Evolutionary conservation across 2,113 vertebrate species (phyloP).

Genomic region (Chamaea fasciata): DNA sequence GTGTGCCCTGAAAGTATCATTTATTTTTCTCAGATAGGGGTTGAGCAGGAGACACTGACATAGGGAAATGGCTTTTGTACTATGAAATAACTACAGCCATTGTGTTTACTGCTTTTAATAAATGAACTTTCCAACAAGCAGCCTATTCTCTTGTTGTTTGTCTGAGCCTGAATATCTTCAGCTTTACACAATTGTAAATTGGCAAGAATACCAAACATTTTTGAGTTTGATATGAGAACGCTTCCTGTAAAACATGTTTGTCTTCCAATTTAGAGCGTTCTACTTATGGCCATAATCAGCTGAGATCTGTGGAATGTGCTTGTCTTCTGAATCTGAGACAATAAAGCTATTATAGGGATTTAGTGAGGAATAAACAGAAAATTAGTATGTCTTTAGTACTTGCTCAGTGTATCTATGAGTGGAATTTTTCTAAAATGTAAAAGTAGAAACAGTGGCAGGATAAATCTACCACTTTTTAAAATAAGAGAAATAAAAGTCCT

Average conservation of each 20-base stretch:
- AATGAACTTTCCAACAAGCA: conserved; percentile 8
- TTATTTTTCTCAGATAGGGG: not conserved
- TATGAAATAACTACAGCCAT: not conserved
- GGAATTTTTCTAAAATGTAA: not conserved
- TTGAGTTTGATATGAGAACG: conserved; percentile 44
- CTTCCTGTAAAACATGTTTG: conserved; percentile 51
- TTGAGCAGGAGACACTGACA: not conserved
- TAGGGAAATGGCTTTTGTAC: not conserved
- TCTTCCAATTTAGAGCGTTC: not conserved
- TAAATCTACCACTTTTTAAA: not conserved
- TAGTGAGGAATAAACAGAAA: not conserved
- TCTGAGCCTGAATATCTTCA: conserved; percentile 9
- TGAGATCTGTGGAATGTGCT: conserved; percentile 41
- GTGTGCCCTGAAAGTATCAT: not conserved
- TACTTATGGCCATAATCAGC: conserved; percentile 4
- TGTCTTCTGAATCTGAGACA: conserved; percentile 7
- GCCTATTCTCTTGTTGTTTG: not conserved
- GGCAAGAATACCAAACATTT: conserved; percentile 45
- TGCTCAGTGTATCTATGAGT: not conserved
- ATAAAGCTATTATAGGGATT: not conserved
- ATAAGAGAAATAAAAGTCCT: not conserved
- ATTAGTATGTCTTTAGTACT: not conserved
- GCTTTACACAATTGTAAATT: conserved; percentile 18
- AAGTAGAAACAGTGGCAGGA: not conserved
- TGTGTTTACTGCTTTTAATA: not conserved